Evolutionary conservation across 2,113 vertebrate genomes (phyloP), one percentile per base, ranked within the genome.

Genomic region (Syngnathoides biaculeatus): DNA sequence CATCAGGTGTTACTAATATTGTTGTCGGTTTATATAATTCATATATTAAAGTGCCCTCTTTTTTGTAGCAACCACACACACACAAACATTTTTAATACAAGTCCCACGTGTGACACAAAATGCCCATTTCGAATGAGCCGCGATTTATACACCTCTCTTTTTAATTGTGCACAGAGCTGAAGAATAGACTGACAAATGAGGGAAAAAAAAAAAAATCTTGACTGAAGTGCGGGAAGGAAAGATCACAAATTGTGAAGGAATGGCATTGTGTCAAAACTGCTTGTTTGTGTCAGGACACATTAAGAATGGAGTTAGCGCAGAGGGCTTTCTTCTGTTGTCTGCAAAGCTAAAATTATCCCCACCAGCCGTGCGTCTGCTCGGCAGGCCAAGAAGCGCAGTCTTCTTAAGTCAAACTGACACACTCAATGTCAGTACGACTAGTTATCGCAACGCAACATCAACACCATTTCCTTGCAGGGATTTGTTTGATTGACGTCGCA

Each of bases 231-330:
- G 73, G 55, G 62, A 48, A 35, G 47, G 68, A 74, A 79, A 76
- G n/a, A n/a, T n/a, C 65, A 73, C 71, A 71, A 63, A 62, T 62
- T 78, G 61, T 76, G 72, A 84, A 82, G n/a, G 74, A 81, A 77
- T 66, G 64, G 52, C 42, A 73, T 84, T 79, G 78, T 86, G 83
- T 80, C 78, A 79, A 71, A 74, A 67, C 59, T 1, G 17, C 69
- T 77, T 24, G 20, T 80, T 84, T 84, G 66, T 78, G 79, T 89
- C 81, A 85, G 57, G 61, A 62, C 72, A 62, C 73, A 84, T 87
- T 79, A 83, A 83, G 68, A 69, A 71, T 55, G 60, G 43, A 64
- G 73, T 79, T 61, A 8, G 39, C 12, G n/a, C 68, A 53, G 68
- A 65, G 22, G 14, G 64, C 72, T 68, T 47, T 62, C 38, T 35